Conservation (phyloP, 1,140 invertebrate genomes). For the Bombus fervidus region DNA sequence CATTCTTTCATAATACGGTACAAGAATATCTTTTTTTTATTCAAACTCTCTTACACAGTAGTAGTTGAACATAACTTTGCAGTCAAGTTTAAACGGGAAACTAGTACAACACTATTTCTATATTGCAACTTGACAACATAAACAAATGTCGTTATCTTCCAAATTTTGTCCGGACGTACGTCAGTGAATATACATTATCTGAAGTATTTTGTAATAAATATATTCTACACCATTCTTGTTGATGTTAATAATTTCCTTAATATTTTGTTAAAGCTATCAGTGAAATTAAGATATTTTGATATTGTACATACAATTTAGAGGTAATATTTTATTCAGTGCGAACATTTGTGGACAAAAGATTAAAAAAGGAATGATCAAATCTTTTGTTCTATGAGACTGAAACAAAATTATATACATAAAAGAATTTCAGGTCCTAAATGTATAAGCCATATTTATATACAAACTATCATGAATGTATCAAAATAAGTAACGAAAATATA, state of each 20-base stretch:
- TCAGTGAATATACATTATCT: constrained; percentile 58
- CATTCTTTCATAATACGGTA: not conserved
- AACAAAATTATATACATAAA: constrained; percentile 28
- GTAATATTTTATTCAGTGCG: constrained; percentile 1
- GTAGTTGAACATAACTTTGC: not conserved
- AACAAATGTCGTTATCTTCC: constrained; percentile 47
- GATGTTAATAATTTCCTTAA: constrained; percentile 44
- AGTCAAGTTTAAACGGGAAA: constrained; percentile 16
- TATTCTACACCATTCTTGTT: constrained; percentile 65
- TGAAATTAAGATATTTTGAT: constrained; percentile 8
- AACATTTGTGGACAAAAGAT: not conserved
- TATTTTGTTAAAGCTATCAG: not conserved
- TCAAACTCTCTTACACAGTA: not conserved
- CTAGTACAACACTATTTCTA: constrained; percentile 23
- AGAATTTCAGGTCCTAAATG: constrained; percentile 50
- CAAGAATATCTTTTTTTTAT: not conserved
- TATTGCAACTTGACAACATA: constrained; percentile 29
- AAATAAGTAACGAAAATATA: constrained; percentile 33
- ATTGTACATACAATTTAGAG: constrained; percentile 8
- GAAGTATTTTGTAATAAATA: constrained; percentile 79
- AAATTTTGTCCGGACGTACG: constrained; percentile 33
- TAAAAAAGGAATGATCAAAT: constrained; percentile 1
- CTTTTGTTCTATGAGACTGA: constrained; percentile 45
- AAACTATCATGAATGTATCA: constrained; percentile 38
- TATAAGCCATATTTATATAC: constrained; percentile 43